These are phyloP conservation scores for Ataeniobius toweri DNA, from an alignment of 2,797 vertebrate genomes.

Conservation along the genomic window DNA sequence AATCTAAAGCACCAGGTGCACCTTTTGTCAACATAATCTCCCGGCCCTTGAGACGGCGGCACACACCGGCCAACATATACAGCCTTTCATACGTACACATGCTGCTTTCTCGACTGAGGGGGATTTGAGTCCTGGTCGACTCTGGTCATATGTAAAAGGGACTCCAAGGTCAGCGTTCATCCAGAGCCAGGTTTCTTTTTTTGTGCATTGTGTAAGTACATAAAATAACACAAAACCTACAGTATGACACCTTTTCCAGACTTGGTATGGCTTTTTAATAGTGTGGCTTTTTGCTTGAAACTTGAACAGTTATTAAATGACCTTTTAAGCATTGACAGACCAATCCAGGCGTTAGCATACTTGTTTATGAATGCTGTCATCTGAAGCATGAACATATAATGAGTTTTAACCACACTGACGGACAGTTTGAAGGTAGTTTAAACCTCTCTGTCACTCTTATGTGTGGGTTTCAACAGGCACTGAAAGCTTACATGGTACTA, in stretches of 20 bases:
- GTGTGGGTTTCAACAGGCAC: neutral
- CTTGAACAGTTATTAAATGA: neutral
- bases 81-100: conserved; percentile 69
- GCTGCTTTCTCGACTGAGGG: conserved; percentile 48
- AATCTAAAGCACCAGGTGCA: conserved; percentile 83
- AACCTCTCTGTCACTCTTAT: neutral
- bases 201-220: conserved; percentile 29
- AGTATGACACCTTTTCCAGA: conserved; percentile 20
- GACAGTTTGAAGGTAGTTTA: neutral
- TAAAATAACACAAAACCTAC: conserved; percentile 20
- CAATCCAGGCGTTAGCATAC: neutral
- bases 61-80: conserved; percentile 68
- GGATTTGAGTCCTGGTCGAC: conserved; percentile 55
- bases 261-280: neutral
- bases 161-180: conserved; percentile 47
- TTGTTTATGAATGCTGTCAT: neutral
- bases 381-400: neutral
- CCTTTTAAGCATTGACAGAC: neutral
- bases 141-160: conserved; percentile 55
- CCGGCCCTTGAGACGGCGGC: conserved; percentile 73
- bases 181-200: conserved; percentile 1
- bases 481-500: neutral
- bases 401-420: neutral
- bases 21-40: conserved; percentile 82
- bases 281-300: neutral